Conservation (phyloP, 1,140 invertebrate genomes). For the Heliconius nattereri region DNA sequence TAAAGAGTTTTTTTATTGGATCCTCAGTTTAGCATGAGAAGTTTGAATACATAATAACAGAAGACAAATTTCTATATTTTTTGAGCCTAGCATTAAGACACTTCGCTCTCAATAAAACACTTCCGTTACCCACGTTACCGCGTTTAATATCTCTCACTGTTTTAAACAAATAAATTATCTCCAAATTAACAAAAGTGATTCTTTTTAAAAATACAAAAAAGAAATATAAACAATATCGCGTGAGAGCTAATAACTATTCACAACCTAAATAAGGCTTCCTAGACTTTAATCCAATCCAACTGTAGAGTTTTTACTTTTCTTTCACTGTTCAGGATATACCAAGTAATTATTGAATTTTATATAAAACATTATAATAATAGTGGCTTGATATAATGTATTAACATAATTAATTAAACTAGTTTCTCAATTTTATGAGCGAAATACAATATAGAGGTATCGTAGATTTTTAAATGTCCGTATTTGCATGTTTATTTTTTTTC, state of each 20-base stretch:
- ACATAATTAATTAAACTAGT: neutral
- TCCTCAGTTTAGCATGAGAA: too few species aligned
- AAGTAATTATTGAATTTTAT: neutral
- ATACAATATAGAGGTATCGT: too few species aligned
- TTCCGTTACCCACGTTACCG: too few species aligned
- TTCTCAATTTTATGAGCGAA: neutral
- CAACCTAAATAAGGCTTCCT: conserved; percentile 41
- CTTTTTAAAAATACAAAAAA: conserved; percentile 8
- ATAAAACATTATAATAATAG: neutral
- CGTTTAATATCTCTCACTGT: too few species aligned
- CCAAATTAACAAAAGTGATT: neutral
- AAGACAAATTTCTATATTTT: too few species aligned
- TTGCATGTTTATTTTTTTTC: too few species aligned
- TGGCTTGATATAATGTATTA: neutral
- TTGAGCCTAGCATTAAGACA: too few species aligned
- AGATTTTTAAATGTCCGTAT: too few species aligned
- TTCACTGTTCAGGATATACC: neutral
- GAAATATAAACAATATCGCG: conserved; percentile 39
- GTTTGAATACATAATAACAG: too few species aligned
- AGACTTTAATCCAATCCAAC: conserved; percentile 40
- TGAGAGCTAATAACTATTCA: conserved; percentile 34
- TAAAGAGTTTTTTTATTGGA: too few species aligned
- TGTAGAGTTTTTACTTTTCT: conserved; percentile 29
- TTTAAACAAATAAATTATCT: too few species aligned
- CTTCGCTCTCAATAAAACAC: too few species aligned